A percentile compares a stretch with the other conserved stretches of the same genome.
phyloP scores from a whole-genome alignment of 2,888 invertebrate genomes.

The Smittia sp. region DNA sequence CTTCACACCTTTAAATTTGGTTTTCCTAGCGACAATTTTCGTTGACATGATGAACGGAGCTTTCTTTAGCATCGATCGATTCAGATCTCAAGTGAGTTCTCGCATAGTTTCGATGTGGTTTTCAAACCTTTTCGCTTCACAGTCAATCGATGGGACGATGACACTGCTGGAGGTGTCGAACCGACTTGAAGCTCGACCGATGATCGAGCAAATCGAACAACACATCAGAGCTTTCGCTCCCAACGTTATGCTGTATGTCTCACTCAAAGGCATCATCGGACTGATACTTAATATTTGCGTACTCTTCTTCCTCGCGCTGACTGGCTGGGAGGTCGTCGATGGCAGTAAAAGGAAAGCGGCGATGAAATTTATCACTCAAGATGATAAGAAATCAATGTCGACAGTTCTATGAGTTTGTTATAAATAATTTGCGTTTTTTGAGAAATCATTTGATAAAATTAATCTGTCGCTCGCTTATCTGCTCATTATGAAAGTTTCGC shows the following conservation, averaged over 20 bases:
- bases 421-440: no score
- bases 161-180: conserved; percentile 33
- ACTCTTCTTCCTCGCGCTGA: conserved; percentile 10
- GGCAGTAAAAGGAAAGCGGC: conserved; percentile 7
- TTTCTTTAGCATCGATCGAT: conserved; percentile 4
- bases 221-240: neutral
- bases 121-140: neutral
- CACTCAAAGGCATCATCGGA: neutral
- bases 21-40: neutral
- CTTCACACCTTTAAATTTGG: conserved; percentile 3
- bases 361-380: neutral
- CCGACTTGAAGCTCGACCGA: conserved; percentile 18
- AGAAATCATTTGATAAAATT: no score
- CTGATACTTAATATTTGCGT: neutral
- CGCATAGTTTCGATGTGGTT: no score
- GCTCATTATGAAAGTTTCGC: no score
- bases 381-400: neutral
- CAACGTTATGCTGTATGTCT: conserved; percentile 14
- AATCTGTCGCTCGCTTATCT: no score
- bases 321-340: conserved; percentile 38
- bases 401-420: no score
- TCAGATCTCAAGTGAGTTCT: conserved; percentile 21
- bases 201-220: conserved; percentile 28
- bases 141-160: conserved; percentile 33
- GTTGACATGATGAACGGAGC: conserved; percentile 8